These are phyloP conservation scores for Tetanocera ferruginea DNA, from an alignment of 2,888 invertebrate genomes.

Conservation along the genomic window DNA sequence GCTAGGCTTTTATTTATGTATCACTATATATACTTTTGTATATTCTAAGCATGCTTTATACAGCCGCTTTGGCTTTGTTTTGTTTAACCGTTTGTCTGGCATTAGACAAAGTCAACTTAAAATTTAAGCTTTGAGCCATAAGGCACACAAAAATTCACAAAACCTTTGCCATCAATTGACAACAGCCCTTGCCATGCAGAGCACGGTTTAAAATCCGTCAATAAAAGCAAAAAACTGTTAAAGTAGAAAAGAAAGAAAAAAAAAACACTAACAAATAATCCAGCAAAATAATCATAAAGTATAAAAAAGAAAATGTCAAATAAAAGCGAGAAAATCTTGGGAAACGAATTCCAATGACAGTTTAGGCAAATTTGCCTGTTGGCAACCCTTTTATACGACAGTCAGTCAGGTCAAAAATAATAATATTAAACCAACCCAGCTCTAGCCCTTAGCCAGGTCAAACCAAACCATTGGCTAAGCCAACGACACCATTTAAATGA, in stretches of 20 bases:
- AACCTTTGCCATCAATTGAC: no score
- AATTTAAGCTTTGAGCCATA: no score
- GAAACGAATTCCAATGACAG: background rate
- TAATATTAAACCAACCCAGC: background rate
- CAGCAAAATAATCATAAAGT: background rate
- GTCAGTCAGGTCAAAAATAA: no score
- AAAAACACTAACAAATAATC: background rate
- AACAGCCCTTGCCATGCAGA: no score
- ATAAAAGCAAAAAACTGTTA: background rate
- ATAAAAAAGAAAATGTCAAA: background rate
- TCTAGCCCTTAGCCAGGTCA: background rate
- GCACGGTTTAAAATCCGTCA: no score
- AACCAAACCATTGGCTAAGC: background rate
- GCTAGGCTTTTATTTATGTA: no score
- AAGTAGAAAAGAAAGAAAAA: background rate
- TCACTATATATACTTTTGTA: no score
- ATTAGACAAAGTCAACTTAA: background rate
- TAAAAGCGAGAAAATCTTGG: background rate
- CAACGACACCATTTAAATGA: background rate
- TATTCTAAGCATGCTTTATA: background rate
- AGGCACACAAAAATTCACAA: no score
- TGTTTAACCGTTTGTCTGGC: background rate
- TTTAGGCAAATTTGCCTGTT: conserved; percentile 6
- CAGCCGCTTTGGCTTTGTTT: background rate
- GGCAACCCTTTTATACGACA: background rate